phyloP scores from a whole-genome alignment of 2,797 vertebrate genomes.

The Dicrostonyx torquatus region DNA sequence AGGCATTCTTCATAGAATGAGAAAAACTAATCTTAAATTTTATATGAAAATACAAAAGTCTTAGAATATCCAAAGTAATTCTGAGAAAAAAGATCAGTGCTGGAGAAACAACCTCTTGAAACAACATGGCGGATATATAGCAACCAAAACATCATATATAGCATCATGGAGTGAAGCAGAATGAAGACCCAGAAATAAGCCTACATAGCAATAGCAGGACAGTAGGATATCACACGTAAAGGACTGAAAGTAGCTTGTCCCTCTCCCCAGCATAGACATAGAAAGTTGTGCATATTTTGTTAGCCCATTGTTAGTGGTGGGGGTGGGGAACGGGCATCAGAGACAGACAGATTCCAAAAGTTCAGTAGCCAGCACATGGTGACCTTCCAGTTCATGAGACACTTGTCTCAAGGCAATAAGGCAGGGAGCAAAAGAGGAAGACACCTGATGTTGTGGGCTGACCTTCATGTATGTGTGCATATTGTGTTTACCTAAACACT shows the following conservation, averaged over 20 bases:
- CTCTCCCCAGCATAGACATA: background rate
- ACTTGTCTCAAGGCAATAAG: background rate
- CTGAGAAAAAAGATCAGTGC: background rate
- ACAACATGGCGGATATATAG: background rate
- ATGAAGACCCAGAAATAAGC: background rate
- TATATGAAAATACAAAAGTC: background rate
- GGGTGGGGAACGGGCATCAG: background rate
- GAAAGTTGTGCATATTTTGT: background rate
- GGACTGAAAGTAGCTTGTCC: background rate
- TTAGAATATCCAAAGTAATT: background rate
- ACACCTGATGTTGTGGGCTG: background rate
- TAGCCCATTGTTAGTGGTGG: background rate
- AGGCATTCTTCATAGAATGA: background rate
- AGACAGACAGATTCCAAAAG: background rate
- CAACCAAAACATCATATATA: background rate
- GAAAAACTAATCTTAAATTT: background rate
- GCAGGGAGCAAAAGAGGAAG: background rate
- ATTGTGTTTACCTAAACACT: background rate
- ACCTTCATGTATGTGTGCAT: background rate
- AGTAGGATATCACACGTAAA: background rate
- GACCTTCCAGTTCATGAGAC: background rate
- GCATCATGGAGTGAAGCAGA: background rate
- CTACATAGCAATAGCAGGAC: background rate
- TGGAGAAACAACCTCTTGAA: background rate
- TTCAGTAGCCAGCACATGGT: background rate